Evolutionary conservation across 37 sponge, comb jelly and placozoan genomes (phyloP).

Genomic region (Aphrocallistes beatrix): DNA sequence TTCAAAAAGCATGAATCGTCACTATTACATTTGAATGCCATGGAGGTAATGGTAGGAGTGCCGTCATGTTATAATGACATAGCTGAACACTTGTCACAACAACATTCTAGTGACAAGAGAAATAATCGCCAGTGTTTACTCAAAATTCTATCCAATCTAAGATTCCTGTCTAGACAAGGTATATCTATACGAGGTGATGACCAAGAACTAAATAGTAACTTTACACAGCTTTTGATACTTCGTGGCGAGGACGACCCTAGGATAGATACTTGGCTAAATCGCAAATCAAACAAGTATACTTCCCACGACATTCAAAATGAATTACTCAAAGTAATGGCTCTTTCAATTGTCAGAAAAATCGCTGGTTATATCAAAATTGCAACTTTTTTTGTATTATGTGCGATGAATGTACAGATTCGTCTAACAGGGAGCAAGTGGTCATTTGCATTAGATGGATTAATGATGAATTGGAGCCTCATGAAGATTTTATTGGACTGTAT

Average conservation of each 20-base stretch:
- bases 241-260: constrained; percentile 19
- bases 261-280: constrained; percentile 6
- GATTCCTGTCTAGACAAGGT: neutral
- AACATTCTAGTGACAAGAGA: too few species aligned
- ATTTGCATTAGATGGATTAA: constrained; percentile 22
- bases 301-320: constrained; percentile 21
- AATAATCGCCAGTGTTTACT: too few species aligned
- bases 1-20: neutral
- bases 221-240: neutral
- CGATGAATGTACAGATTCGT: constrained; percentile 28
- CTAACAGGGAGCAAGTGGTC: constrained; percentile 29
- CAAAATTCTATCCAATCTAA: neutral
- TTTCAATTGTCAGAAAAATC: neutral
- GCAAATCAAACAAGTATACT: constrained; percentile 18
- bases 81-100: too few species aligned
- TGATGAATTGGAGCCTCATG: constrained; percentile 17
- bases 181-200: neutral
- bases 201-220: neutral
- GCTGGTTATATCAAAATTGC: neutral
- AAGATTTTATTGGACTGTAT: constrained; percentile 37
- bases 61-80: too few species aligned
- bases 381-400: constrained; percentile 23
- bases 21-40: too few species aligned
- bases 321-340: constrained; percentile 20
- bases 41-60: too few species aligned